phyloP scores from a whole-genome alignment of 2,797 vertebrate species.

The Chelmon rostratus region DNA sequence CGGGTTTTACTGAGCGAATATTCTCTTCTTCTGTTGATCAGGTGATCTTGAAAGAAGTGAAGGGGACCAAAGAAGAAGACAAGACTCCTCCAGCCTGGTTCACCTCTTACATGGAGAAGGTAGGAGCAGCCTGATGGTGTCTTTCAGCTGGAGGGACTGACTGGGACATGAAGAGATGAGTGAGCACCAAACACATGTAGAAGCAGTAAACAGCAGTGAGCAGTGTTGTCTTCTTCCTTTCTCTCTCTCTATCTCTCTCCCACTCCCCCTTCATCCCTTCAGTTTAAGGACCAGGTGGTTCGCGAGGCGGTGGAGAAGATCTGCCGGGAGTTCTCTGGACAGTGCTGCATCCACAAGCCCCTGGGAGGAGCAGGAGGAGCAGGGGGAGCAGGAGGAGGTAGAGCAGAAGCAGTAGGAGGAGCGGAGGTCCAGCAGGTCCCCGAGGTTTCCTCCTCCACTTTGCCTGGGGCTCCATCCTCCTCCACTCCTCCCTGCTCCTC shows the following conservation, averaged over 20 bases:
- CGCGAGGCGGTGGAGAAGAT: conserved; percentile 95
- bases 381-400: conserved; percentile 43
- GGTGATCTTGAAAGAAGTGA: conserved; percentile 84
- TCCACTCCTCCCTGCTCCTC: conserved; percentile 91
- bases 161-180: background rate
- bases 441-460: conserved; percentile 80
- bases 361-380: conserved; percentile 72
- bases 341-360: conserved; percentile 88
- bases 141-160: background rate
- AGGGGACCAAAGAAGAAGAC: conserved; percentile 83
- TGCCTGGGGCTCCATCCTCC: conserved; percentile 88
- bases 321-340: conserved; percentile 92
- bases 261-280: background rate
- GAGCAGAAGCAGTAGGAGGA: conserved; percentile 61
- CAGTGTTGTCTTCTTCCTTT: background rate
- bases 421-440: conserved; percentile 74
- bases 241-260: background rate
- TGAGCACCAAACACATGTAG: background rate
- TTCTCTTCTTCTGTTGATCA: conserved; percentile 41
- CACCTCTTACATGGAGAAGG: conserved; percentile 94
- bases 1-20: background rate
- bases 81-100: conserved; percentile 95
- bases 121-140: conserved; percentile 69
- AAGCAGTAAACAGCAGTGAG: background rate
- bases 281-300: conserved; percentile 97